These are phyloP conservation scores for Zaprionus lachaisei DNA, from an alignment of 1,140 invertebrate species.

Conservation along the genomic window DNA sequence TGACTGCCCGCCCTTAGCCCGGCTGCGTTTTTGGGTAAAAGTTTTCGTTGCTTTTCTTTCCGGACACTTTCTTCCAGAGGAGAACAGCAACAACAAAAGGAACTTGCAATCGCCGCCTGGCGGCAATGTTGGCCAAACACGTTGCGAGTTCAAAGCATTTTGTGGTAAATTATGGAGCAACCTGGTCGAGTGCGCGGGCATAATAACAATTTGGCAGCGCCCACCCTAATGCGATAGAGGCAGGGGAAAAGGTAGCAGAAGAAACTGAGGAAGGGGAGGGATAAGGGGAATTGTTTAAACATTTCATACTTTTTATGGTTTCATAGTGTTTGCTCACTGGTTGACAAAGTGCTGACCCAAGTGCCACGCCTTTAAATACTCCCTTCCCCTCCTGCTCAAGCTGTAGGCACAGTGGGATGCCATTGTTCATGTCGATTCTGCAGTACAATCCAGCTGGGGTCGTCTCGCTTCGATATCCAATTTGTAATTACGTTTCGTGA, in stretches of 20 bases:
- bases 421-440: slow-evolving; percentile 44
- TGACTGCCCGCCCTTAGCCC: neutral
- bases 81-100: slow-evolving; percentile 17
- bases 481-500: slow-evolving; percentile 47
- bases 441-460: neutral
- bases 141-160: slow-evolving; percentile 53
- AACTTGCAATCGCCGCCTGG: slow-evolving; percentile 27
- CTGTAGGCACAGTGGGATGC: slow-evolving; percentile 54
- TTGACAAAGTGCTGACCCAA: slow-evolving; percentile 14
- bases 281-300: slow-evolving; percentile 17
- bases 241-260: neutral
- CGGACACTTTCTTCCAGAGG: slow-evolving; percentile 64
- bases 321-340: neutral
- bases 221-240: slow-evolving; percentile 21
- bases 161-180: slow-evolving; percentile 54
- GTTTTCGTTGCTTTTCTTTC: slow-evolving; percentile 40
- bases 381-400: neutral
- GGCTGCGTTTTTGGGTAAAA: slow-evolving; percentile 40
- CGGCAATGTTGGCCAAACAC: slow-evolving; percentile 25
- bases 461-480: slow-evolving; percentile 38
- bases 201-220: slow-evolving; percentile 48
- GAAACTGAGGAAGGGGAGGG: slow-evolving; percentile 14
- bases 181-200: slow-evolving; percentile 10
- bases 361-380: slow-evolving; percentile 7
- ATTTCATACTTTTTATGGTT: slow-evolving; percentile 5